phyloP scores from a whole-genome alignment of 2,888 invertebrate genomes.

The Drosophila subquinaria region DNA sequence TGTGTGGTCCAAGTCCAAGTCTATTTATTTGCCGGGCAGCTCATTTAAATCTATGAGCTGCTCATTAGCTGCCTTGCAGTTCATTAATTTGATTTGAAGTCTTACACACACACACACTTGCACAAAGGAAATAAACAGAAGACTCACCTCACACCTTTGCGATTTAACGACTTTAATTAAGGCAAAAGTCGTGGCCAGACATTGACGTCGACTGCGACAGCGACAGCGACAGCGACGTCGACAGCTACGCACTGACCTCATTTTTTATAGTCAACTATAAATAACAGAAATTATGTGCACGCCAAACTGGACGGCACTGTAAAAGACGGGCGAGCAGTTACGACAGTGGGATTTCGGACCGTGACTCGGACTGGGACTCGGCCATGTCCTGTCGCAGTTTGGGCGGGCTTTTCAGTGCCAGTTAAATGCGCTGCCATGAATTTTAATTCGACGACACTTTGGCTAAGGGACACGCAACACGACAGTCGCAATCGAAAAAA shows the following conservation, averaged over 20 bases:
- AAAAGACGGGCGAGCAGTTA: slow-evolving; percentile 32
- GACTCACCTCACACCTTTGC: slow-evolving; percentile 39
- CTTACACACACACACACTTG: slow-evolving; percentile 13
- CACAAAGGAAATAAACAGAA: slow-evolving; percentile 2
- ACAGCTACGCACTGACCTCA: slow-evolving; percentile 63
- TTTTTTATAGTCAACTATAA: slow-evolving; percentile 74
- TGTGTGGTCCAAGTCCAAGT: slow-evolving; percentile 15
- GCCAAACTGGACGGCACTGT: slow-evolving; percentile 56
- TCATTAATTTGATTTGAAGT: slow-evolving; percentile 71
- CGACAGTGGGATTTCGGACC: slow-evolving; percentile 13
- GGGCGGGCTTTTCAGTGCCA: slow-evolving; percentile 62
- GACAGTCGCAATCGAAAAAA: slow-evolving; percentile 57
- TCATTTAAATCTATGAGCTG: slow-evolving; percentile 72
- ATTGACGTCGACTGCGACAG: slow-evolving; percentile 38
- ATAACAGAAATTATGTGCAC: slow-evolving; percentile 79
- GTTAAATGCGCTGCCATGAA: slow-evolving; percentile 78
- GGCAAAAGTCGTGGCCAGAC: slow-evolving; percentile 60
- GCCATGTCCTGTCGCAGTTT: slow-evolving; percentile 38
- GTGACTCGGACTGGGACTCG: background rate
- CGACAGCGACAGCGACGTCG: slow-evolving; percentile 40
- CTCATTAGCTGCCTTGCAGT: slow-evolving; percentile 64
- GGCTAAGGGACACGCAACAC: slow-evolving; percentile 65
- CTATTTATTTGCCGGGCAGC: slow-evolving; percentile 5
- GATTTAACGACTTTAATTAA: slow-evolving; percentile 77
- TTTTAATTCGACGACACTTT: slow-evolving; percentile 80